Evolutionary conservation across 1,140 invertebrate genomes (phyloP), one percentile per base, ranked within the genome.

Genomic region (Ruditapes philippinarum): DNA sequence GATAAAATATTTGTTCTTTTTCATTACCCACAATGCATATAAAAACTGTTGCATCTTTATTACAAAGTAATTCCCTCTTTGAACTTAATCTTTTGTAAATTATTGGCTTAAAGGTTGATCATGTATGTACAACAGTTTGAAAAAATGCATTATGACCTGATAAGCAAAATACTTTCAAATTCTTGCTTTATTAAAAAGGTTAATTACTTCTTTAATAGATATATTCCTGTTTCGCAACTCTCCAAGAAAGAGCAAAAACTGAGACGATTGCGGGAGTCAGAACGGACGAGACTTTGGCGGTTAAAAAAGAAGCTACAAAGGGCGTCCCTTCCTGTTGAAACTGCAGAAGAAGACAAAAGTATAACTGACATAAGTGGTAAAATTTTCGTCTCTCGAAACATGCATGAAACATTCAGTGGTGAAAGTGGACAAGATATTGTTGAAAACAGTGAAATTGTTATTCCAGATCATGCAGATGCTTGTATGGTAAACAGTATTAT

Each of bases 191-290:
- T n/a, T n/a, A n/a, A n/a, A n/a, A n/a, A 45, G 42, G 42, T 45
- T 45, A 14, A 7, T 45, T 14, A 45, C 14, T 5, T 45, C 42
- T 62, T 62, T 49, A 17, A n/a, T n/a, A 76, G 73, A 49, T 76
- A 76, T 49, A n/a, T 76, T 49, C 73, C 73, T 28, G 73, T 76
- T 19, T 45, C 73, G 9, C 73, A 76, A 22, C 40, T 76, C 0
- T 49, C 22, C n/a, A 28, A 11, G n/a, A 31, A 49, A 31, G 73
- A 76, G 17, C 73, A 22, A 49, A n/a, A 49, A 1, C 11, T 76
- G 33, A 45, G 45, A 76, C 73, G 73, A 17, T 3, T 28, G 14
- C 7, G n/a, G 45, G 73, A 76, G 9, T 3, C 40, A 5, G 73
- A 76, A 25, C 40, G 73, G 0, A 25, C n/a, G 9, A 19, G 45